phyloP scores from a whole-genome alignment of 2,888 invertebrate species.

The Bombylius major region DNA sequence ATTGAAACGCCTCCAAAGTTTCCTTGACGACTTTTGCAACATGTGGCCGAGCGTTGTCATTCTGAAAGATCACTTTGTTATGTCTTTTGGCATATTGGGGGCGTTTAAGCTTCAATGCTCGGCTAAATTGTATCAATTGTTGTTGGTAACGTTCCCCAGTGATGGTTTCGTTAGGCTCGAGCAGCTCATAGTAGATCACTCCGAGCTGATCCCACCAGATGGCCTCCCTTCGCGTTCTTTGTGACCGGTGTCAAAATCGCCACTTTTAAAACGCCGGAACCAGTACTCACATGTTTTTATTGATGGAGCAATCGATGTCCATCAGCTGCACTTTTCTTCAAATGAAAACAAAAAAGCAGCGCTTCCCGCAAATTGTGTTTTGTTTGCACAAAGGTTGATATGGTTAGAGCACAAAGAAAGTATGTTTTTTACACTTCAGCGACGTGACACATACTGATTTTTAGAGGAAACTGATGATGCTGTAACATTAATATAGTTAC shows the following conservation, averaged over 20 bases:
- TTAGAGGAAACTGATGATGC: too few species aligned
- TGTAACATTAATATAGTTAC: too few species aligned
- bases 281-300: too few species aligned
- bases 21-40: background rate
- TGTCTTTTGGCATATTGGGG: background rate
- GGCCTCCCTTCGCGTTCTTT: conserved; percentile 2
- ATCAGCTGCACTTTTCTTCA: background rate
- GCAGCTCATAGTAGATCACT: conserved; percentile 8
- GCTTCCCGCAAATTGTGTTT: too few species aligned
- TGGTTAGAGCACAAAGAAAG: too few species aligned
- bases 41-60: conserved; percentile 5
- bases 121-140: conserved; percentile 7
- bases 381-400: too few species aligned
- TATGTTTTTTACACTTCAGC: too few species aligned
- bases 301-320: too few species aligned
- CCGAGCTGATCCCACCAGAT: conserved; percentile 1
- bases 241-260: background rate
- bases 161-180: conserved; percentile 3
- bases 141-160: conserved; percentile 3
- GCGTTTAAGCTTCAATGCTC: conserved; percentile 1
- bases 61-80: conserved; percentile 2
- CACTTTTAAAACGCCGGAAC: background rate
- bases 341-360: too few species aligned
- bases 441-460: too few species aligned
- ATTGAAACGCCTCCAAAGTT: background rate